These are phyloP conservation scores for Beaufortia kweichowensis DNA, from an alignment of 2,113 vertebrate species.

Conservation along the genomic window DNA sequence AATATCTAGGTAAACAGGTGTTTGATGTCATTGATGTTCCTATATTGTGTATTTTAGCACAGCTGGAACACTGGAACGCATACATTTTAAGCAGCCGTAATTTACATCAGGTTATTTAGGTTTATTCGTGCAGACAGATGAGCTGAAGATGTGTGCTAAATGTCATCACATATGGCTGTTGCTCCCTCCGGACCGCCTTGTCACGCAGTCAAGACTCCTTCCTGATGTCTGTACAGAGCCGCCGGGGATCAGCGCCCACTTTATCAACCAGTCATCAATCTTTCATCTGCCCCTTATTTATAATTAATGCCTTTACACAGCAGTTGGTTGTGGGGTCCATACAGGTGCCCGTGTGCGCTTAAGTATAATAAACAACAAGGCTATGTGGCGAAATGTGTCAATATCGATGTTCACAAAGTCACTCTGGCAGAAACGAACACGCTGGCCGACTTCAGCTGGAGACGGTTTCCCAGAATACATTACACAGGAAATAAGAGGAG, in stretches of 20 bases:
- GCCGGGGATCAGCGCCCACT: constrained; percentile 40
- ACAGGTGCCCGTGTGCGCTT: constrained; percentile 37
- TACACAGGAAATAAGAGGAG: constrained; percentile 58
- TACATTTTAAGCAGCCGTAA: neutral
- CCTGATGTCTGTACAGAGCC: constrained; percentile 46
- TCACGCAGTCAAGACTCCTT: constrained; percentile 44
- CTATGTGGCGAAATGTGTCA: constrained; percentile 27
- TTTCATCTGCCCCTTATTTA: constrained; percentile 54
- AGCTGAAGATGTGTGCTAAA: constrained; percentile 19
- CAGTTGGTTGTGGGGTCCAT: constrained; percentile 38
- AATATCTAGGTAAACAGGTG: neutral
- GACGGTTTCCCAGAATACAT: constrained; percentile 57
- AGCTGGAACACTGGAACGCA: no score
- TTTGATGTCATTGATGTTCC: neutral
- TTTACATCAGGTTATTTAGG: neutral
- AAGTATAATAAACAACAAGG: constrained; percentile 31
- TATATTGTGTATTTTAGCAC: neutral
- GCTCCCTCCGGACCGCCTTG: constrained; percentile 35
- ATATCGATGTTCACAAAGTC: constrained; percentile 15
- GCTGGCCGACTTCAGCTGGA: constrained; percentile 29
- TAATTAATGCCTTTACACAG: constrained; percentile 59
- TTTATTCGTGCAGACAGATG: neutral
- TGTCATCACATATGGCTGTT: constrained; percentile 24
- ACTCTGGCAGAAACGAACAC: constrained; percentile 22
- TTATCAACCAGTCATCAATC: constrained; percentile 54